Base-by-base conservation (phyloP, 2,113 vertebrate genomes). In the Hypomesus transpacificus region DNA sequence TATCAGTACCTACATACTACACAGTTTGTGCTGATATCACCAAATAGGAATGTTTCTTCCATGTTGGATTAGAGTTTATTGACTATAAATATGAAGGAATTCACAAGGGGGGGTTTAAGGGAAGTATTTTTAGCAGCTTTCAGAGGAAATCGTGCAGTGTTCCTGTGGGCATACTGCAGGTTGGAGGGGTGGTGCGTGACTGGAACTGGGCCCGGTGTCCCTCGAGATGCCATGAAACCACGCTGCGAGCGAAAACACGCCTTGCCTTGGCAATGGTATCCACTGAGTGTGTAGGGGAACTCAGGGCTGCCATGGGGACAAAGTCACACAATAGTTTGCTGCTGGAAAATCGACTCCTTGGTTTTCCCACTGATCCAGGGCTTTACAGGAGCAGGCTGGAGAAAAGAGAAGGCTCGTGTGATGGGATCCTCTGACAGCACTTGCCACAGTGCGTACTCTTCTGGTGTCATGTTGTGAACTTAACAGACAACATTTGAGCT, bases 31-130 rank as follows among this genome's bases (percentile, higher is more conserved):
- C 16, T 76, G 78, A 74, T 77, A 77, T 75, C 70, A 81, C 73
- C 69, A 50, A 66, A 71, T 50, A 71, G 73, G 65, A 82, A 80
- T 75, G 78, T 50, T 21, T 21, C 69, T 11, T 56, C 76, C 73
- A 73, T 62, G 60, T 70, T 77, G 77, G 72, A 84, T 82, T 74
- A 85, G 73, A 66, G 72, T 70, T 72, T 67, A 62, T 78, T 82
- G 74, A 24, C 84, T 85, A 86, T 83, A 83, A 74, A 85, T 85
- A 85, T 56, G 67, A 46, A 57, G 62, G 20, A 52, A 61, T 81
- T 82, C 66, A 75, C 58, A 16, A 34, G 50, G 52, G 59, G 17
- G 53, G 34, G 28, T 56, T 46, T 46, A 9, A 28, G 26, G 17
- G 28, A 28, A 21, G 61, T 72, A 39, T 72, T 72, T 72, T 56